phyloP scores from a whole-genome alignment of 2,113 vertebrate species.

The Alosa alosa region DNA sequence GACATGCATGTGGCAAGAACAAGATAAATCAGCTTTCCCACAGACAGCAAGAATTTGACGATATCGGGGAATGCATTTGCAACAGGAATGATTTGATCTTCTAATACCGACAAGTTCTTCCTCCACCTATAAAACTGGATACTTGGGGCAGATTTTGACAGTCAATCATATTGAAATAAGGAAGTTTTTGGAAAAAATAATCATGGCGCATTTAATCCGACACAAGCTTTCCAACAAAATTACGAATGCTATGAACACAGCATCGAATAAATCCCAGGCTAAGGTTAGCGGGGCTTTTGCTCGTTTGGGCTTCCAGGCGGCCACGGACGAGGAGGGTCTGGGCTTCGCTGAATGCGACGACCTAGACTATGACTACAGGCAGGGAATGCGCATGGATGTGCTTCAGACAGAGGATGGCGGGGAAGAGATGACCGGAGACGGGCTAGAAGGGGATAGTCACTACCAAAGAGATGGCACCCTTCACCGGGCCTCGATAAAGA shows the following conservation, averaged over 20 bases:
- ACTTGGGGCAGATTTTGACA: conserved; percentile 1
- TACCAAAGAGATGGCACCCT: conserved; percentile 88
- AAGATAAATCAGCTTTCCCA: conserved; percentile 28
- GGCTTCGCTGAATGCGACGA: conserved; percentile 92
- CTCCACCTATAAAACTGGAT: conserved; percentile 13
- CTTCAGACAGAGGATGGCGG: conserved; percentile 76
- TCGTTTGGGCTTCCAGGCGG: conserved; percentile 92
- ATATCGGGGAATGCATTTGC: conserved; percentile 42
- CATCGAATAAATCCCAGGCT: conserved; percentile 90
- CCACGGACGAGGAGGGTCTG: conserved; percentile 90
- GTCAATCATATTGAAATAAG: conserved; percentile 18
- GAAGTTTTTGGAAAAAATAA: conserved; percentile 31
- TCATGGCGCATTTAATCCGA: conserved; percentile 90
- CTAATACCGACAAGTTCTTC: conserved; percentile 35
- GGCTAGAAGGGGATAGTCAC: conserved; percentile 84
- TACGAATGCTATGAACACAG: conserved; percentile 86
- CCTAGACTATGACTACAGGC: conserved; percentile 90
- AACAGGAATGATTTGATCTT: conserved; percentile 61
- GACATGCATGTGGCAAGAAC: conserved; percentile 47
- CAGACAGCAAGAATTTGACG: not conserved
- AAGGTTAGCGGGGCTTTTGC: conserved; percentile 95
- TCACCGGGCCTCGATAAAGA: conserved; percentile 76
- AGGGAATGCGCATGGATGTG: conserved; percentile 92
- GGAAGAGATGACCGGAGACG: conserved; percentile 65
- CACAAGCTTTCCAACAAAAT: conserved; percentile 86